Evolutionary conservation across 2,797 vertebrate species (phyloP), one percentile per base, ranked within the genome.

Genomic region (Natrix natrix): DNA sequence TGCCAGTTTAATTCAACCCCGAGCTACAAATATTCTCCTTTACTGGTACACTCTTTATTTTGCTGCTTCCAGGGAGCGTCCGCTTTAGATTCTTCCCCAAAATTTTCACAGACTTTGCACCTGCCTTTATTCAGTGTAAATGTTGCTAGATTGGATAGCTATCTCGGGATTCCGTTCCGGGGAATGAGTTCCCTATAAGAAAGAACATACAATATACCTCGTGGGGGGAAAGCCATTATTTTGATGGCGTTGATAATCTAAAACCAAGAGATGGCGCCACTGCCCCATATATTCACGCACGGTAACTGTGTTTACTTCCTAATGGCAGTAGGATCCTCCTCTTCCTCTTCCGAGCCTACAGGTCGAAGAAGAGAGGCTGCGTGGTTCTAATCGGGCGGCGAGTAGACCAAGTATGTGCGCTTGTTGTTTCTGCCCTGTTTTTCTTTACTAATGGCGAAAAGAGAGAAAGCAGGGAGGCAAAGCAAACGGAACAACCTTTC

Each of bases 201-300:
- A 32, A 87, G 14, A 13, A 87, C 12, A 57, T 8, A 32, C n/a
- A 20, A 78, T 4, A 78, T 4, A 22, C 37, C 20, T 78, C 17
- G 4, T 3, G 22, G 24, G 4, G 17, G 22, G 13, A 52, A 43
- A 28, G 26, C 20, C 17, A 5, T 8, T 5, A 22, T 16, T 28
- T 10, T 54, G 83, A 32, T 43, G 26, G 6, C 0, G 20, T 2
- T 12, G 1, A 20, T 32, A 3, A 0, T 8, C 0, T 1, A 5
- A 0, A 3, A 2, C 96, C 96, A 28, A 60, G 10, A 93, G 96
- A 78, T 94, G 95, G 96, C 93, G 96, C 94, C 20, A 88, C 16
- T 13, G 91, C 13, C 17, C 60, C 61, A 43, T 52, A 6, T 26
- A 20, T 74, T 37, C 5, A 24, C 2, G 11, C 16, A 2, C 10